Percentiles rank a stretch among this genome's conserved stretches.
Evolutionary conservation across 2,888 invertebrate species (phyloP).

Genomic region (Balanococcus diminutus): DNA sequence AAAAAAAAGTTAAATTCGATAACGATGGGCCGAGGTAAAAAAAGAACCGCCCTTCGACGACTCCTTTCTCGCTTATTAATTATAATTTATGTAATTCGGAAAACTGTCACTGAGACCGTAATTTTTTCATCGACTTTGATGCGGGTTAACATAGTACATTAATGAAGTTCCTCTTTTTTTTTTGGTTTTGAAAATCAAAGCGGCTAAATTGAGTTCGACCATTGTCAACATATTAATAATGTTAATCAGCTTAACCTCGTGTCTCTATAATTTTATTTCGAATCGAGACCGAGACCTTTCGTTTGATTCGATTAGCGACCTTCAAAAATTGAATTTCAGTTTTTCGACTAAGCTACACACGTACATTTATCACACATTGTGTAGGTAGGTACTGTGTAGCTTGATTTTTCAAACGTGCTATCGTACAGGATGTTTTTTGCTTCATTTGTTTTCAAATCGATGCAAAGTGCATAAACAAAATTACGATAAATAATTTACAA

Average conservation of each 20-base stretch:
- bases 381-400: background rate
- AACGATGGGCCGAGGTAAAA: background rate
- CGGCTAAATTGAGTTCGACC: background rate
- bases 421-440: background rate
- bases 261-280: background rate
- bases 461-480: background rate
- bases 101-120: background rate
- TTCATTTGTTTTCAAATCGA: background rate
- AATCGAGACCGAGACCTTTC: background rate
- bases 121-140: background rate
- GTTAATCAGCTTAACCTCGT: background rate
- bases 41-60: background rate
- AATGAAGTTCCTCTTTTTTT: background rate
- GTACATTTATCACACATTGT: too few species aligned
- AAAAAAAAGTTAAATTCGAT: background rate
- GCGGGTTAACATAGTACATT: background rate
- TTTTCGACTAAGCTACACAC: background rate
- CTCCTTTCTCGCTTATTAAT: background rate
- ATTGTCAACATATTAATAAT: background rate
- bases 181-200: background rate
- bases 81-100: background rate
- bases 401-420: background rate
- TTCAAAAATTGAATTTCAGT: background rate
- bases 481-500: background rate
- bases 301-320: conserved; percentile 2